Base-by-base conservation (phyloP, 2,797 vertebrate species). In the Vultur gryphus region DNA sequence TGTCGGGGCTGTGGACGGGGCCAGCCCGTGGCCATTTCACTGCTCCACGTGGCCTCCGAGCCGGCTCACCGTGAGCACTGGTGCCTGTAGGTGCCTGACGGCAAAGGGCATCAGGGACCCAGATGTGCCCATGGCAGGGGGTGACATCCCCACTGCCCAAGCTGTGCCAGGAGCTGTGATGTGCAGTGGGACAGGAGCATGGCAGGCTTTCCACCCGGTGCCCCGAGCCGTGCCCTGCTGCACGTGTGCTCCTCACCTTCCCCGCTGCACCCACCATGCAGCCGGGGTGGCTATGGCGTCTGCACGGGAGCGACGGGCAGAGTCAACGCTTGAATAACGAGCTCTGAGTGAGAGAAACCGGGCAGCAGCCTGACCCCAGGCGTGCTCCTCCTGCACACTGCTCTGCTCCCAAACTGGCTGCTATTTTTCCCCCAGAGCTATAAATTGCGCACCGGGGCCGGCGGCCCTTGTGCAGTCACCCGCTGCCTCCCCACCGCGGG, bases 101-200 rank as follows among this genome's bases (percentile, higher is more conserved):
- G 5, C 13, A 1, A 64, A 67, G 35, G 8, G 9, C 59, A 37
- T 11, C 55, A 7, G 9, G 11, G 10, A 33, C 39, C n/a, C n/a
- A 5, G 35, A 35, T 0, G 25, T 26, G n/a, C 37, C 26, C 29
- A 0, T 0, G 16, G 28, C 1, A 8, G 4, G 14, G 18, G 19
- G 7, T 37, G 69, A 58, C 59, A 21, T 13, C 28, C 35, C 29
- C 20, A 1, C 19, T 19, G 66, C 24, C 76, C 75, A 2, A 1
- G 8, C 55, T 6, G 9, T 41, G 41, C 67, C 4, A 1, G 55
- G 37, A 39, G n/a, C 85, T 26, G 43, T 20, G 54, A 13, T 2
- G 2, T 0, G 25, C 17, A 4, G 23, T 0, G 10, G 49, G 33
- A 25, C 26, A 4, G 39, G 18, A 70, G 20, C 29, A 13, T 0